Base-by-base conservation (phyloP, 2,797 vertebrate species). In the Pseudochaenichthys georgianus region DNA sequence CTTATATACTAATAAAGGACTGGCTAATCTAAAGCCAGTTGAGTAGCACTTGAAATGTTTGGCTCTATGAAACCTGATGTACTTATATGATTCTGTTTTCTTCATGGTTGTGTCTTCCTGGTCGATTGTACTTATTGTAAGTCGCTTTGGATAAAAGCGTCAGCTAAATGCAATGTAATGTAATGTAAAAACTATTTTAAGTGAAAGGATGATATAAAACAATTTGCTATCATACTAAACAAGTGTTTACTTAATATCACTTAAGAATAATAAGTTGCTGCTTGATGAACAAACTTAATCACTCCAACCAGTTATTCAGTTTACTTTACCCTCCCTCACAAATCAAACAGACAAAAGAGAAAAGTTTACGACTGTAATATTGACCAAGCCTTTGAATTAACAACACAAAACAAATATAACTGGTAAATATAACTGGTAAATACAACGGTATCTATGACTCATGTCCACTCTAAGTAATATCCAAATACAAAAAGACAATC, bases 241-340 rank as follows among this genome's bases (percentile, higher is more conserved):
- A 52, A 45, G 8, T 55, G 7, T 3, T 63, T 34, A 23, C 28
- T 28, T 19, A 19, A 42, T 61, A 17, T 61, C 3, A 51, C 19
- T 42, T 34, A 5, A 60, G 17, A 51, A 45, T 45, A 50, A 55
- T 65, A 1, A 61, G 50, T 47, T 17, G 12, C 23, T 63, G 13
- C 13, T 50, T 5, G 21, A 11, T 9, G 57, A 38, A 6, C 34
- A 38, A 38, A 38, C 34, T 6, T 58, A 15, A 64, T 42, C 0
- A 1, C 46, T 52, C 23, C 61, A 77, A 59, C 21, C 55, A 55
- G 58, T 9, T 4, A 70, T 64, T 70, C 13, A 46, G 64, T 58
- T 34, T 70, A 50, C 46, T 58, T 34, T 70, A 46, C 46, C 45
- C 70, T 73, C 47, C 62, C 50, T 4, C 6, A 50, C 31, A 48